phyloP scores from a whole-genome alignment of 1,140 invertebrate genomes.

The Lepidotrigona ventralis region DNA sequence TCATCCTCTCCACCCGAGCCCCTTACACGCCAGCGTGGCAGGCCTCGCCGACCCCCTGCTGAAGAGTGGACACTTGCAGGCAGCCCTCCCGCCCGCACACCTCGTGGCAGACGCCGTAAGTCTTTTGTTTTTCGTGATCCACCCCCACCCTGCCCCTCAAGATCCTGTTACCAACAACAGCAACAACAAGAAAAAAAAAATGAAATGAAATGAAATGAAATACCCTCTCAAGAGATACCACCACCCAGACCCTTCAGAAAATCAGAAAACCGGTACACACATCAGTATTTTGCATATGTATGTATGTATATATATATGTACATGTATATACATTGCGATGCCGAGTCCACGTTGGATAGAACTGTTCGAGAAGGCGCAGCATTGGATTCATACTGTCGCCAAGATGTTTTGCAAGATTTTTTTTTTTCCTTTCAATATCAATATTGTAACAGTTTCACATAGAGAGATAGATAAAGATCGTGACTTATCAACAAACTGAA shows the following conservation, averaged over 20 bases:
- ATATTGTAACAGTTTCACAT: too few relatives aligned
- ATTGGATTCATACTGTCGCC: too few relatives aligned
- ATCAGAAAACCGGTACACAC: conserved; percentile 28
- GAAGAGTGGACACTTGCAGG: conserved; percentile 89
- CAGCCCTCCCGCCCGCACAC: conserved; percentile 88
- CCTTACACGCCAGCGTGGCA: conserved; percentile 84
- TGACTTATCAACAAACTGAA: too few relatives aligned
- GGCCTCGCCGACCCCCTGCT: conserved; percentile 86
- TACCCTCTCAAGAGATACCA: conserved; percentile 36
- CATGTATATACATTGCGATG: too few relatives aligned
- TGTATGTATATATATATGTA: background rate
- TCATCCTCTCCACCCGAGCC: conserved; percentile 79
- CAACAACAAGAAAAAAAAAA: conserved; percentile 2
- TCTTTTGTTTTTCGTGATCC: conserved; percentile 80
- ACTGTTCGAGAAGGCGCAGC: too few relatives aligned
- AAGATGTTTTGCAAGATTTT: too few relatives aligned
- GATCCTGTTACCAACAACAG: conserved; percentile 32
- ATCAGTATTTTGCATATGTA: background rate
- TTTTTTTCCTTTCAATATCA: too few relatives aligned
- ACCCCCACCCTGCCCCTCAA: conserved; percentile 43
- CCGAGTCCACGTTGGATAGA: too few relatives aligned
- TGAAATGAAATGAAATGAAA: too few relatives aligned
- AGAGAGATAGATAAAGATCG: too few relatives aligned
- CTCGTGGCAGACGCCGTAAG: conserved; percentile 81
- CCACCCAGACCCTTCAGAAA: conserved; percentile 26